Evolutionary conservation across 37 sponge, comb jelly and placozoan genomes (phyloP).

Genomic region (Crambe crambe): DNA sequence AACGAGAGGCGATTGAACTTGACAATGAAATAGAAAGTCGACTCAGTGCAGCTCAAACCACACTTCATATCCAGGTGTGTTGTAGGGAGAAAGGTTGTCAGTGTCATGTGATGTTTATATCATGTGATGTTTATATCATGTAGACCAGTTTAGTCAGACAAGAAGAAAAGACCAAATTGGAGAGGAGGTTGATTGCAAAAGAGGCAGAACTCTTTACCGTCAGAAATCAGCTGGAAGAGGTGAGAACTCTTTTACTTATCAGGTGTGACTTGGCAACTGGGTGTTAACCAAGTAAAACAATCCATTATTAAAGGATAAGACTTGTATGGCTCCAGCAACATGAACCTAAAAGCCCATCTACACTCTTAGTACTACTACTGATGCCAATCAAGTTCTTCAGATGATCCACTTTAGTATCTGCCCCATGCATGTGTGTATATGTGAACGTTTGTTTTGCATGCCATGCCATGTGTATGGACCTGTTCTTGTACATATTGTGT

Average conservation of each 20-base stretch:
- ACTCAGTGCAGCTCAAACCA: slow-evolving; percentile 40
- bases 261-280: no score
- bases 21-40: slow-evolving; percentile 60
- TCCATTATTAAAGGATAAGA: no score
- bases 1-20: slow-evolving; percentile 37
- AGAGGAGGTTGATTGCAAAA: slow-evolving; percentile 33
- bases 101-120: not conserved
- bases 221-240: slow-evolving; percentile 40
- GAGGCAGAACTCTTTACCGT: slow-evolving; percentile 43
- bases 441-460: no score
- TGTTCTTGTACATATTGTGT: no score
- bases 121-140: not conserved
- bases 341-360: no score
- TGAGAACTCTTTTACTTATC: not conserved
- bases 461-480: no score
- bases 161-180: slow-evolving; percentile 23
- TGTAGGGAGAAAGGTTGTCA: not conserved
- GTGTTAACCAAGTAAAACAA: no score
- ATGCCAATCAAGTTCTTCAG: no score
- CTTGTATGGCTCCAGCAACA: no score
- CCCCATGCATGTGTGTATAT: not conserved
- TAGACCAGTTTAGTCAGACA: slow-evolving; percentile 40
- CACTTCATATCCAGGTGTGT: slow-evolving; percentile 46
- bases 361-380: no score
- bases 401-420: no score